Conservation (phyloP, 2,888 invertebrate species). For the Ferdinandea cuprea region DNA sequence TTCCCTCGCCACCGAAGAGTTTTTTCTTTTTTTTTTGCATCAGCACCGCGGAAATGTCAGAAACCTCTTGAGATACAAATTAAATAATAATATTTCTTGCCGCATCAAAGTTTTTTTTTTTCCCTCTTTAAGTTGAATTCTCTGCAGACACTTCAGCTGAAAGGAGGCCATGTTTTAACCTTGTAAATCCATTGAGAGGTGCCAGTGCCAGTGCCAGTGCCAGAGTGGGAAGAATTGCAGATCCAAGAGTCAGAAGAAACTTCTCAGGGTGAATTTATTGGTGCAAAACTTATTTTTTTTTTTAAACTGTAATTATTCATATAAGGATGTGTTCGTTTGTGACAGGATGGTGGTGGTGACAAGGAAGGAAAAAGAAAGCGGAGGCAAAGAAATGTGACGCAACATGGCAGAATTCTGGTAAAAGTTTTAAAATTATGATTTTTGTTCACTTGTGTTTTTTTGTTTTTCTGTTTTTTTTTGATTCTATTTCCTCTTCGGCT, state of each 20-base stretch:
- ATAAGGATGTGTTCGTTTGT: constrained; percentile 6
- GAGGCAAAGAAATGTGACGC: constrained; percentile 8
- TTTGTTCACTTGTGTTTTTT: not conserved
- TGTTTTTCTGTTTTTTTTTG: not conserved
- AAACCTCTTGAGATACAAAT: constrained; percentile 25
- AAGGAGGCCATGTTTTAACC: constrained; percentile 18
- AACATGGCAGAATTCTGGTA: constrained; percentile 17
- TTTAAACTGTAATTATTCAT: constrained; percentile 14
- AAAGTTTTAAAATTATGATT: constrained; percentile 33
- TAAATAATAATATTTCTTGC: constrained; percentile 16
- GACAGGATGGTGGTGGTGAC: constrained; percentile 10
- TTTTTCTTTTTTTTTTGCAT: constrained; percentile 14
- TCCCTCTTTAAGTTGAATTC: constrained; percentile 13
- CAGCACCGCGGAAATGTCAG: not conserved
- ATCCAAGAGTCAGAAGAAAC: constrained; percentile 14
- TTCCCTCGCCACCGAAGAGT: too few species aligned
- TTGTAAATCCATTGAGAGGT: constrained; percentile 7
- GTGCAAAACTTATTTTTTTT: constrained; percentile 17
- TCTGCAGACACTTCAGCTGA: constrained; percentile 14
- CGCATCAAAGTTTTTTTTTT: not conserved
- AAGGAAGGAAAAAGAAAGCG: not conserved
- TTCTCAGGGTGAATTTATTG: constrained; percentile 27
- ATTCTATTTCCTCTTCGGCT: not conserved
- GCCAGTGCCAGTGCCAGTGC: not conserved
- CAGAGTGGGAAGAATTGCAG: constrained; percentile 14